These are phyloP conservation scores for Emydura subglobosa DNA, from an alignment of 2,113 vertebrate species.

Conservation along the genomic window DNA sequence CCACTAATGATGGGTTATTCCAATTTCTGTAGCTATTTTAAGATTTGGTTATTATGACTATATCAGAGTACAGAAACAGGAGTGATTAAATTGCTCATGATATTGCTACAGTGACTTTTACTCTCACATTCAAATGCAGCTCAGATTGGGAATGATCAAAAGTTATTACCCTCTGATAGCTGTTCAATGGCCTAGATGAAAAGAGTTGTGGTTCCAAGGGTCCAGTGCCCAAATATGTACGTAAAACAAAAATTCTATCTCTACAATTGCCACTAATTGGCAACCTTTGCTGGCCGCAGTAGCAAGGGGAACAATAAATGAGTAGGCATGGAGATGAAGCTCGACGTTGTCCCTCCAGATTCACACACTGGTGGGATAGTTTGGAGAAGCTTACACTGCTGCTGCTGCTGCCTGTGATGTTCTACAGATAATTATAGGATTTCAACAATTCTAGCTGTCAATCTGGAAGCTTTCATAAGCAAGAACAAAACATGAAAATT, in stretches of 20 bases:
- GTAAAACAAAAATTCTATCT: background rate
- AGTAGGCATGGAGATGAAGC: background rate
- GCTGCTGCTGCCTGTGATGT: background rate
- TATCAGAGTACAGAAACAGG: accelerated
- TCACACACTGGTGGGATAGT: background rate
- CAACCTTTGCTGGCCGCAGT: background rate
- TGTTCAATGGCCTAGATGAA: background rate
- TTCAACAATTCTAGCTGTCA: background rate
- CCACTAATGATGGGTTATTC: background rate
- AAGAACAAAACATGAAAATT: background rate
- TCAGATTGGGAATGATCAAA: background rate
- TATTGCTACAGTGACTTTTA: background rate
- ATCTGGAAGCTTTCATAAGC: background rate
- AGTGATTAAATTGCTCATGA: background rate
- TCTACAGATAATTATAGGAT: background rate
- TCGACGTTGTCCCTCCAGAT: background rate
- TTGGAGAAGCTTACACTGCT: background rate
- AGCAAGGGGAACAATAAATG: background rate
- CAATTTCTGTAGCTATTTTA: background rate
- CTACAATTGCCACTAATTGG: background rate
- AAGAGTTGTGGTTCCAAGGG: background rate
- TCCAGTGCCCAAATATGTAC: background rate
- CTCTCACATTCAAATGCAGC: background rate
- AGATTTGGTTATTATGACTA: background rate
- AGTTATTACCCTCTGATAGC: background rate